Conservation (phyloP, 2,888 invertebrate genomes). For the Andrena bucephala region DNA sequence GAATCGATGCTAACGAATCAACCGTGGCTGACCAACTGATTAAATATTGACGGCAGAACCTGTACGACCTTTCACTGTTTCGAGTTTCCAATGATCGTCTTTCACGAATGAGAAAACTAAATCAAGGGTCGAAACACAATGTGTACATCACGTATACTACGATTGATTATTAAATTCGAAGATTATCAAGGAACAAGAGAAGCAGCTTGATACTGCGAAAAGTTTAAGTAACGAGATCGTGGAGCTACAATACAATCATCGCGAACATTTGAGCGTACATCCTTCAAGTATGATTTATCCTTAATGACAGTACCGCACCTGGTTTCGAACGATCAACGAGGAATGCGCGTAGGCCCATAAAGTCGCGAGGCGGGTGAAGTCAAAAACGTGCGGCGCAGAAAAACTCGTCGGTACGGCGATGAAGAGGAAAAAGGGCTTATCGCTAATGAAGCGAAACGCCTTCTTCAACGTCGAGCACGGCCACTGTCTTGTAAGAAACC, state of each 20-base stretch:
- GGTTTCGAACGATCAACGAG: conserved; percentile 72
- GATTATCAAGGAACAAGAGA: background rate
- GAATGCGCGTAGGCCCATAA: conserved; percentile 70
- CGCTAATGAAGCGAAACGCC: conserved; percentile 81
- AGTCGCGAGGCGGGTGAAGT: conserved; percentile 69
- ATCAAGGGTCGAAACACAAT: background rate
- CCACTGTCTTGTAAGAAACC: conserved; percentile 74
- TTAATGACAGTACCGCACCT: conserved; percentile 71
- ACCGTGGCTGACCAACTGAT: too few species aligned
- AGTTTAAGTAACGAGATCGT: conserved; percentile 45
- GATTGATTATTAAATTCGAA: conserved; percentile 18
- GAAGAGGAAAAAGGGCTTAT: conserved; percentile 74
- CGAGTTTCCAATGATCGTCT: background rate
- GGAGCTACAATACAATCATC: conserved; percentile 52
- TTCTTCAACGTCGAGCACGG: conserved; percentile 75
- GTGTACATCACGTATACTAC: background rate
- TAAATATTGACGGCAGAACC: too few species aligned
- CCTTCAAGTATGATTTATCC: conserved; percentile 66
- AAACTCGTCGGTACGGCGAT: conserved; percentile 71
- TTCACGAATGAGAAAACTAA: background rate
- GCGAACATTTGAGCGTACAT: conserved; percentile 56
- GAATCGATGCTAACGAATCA: too few species aligned
- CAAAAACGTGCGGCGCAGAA: conserved; percentile 68
- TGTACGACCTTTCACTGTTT: background rate
- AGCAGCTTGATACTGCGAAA: conserved; percentile 14